These are phyloP conservation scores for Scolopax mira DNA, from an alignment of 2,113 vertebrate species.

Conservation along the genomic window DNA sequence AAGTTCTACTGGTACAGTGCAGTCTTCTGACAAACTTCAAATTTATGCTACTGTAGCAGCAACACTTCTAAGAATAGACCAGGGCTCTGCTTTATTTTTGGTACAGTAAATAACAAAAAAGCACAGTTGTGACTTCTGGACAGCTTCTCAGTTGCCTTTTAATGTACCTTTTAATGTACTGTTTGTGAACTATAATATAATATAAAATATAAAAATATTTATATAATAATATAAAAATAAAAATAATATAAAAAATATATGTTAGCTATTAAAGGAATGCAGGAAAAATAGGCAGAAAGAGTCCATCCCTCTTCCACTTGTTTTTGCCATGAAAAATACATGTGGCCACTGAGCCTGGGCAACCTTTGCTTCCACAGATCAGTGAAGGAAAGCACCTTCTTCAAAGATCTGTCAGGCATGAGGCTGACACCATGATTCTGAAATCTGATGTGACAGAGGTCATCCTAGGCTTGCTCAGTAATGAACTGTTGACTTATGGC, in stretches of 20 bases:
- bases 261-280: not conserved
- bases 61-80: not conserved
- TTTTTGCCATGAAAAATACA: not conserved
- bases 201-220: not conserved
- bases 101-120: not conserved
- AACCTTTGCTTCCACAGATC: not conserved
- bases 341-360: not conserved
- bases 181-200: not conserved
- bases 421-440: not conserved
- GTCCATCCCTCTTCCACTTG: not conserved
- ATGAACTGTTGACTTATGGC: not conserved
- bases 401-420: not conserved
- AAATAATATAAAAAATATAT: not conserved
- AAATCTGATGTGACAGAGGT: not conserved
- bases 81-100: not conserved
- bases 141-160: not conserved
- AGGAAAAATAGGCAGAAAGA: not conserved
- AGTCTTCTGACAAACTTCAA: not conserved
- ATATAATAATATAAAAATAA: no score
- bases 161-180: not conserved
- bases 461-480: not conserved
- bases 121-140: not conserved
- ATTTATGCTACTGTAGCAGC: not conserved
- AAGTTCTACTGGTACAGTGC: not conserved
- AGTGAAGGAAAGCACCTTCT: not conserved